Conservation (phyloP, 2,888 invertebrate species). For the Tineola bisselliella region DNA sequence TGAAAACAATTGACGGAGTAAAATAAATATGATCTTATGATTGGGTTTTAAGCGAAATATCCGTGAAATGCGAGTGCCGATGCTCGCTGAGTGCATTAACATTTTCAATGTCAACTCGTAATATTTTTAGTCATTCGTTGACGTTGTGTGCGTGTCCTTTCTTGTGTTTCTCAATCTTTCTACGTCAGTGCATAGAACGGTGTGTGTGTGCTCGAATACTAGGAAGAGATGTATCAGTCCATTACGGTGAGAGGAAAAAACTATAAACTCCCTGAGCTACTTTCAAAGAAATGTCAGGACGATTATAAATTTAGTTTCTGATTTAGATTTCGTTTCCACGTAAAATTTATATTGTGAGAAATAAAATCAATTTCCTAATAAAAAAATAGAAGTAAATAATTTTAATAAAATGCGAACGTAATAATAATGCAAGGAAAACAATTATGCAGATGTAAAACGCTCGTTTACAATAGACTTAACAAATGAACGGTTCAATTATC, state of each 20-base stretch:
- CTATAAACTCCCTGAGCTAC: not conserved
- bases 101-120: constrained; percentile 65
- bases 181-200: constrained; percentile 18
- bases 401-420: not conserved
- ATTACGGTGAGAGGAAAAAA: constrained; percentile 3
- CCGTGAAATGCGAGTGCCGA: constrained; percentile 48
- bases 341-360: not conserved
- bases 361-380: not conserved
- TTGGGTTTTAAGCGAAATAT: constrained; percentile 30
- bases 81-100: constrained; percentile 57
- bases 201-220: constrained; percentile 19
- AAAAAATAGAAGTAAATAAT: not conserved
- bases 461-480: constrained; percentile 36
- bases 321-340: not conserved
- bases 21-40: constrained; percentile 21
- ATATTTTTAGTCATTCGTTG: constrained; percentile 59
- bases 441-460: constrained; percentile 36
- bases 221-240: constrained; percentile 3
- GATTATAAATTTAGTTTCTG: not conserved
- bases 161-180: constrained; percentile 24
- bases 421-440: constrained; percentile 30
- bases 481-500: constrained; percentile 40
- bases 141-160: constrained; percentile 50
- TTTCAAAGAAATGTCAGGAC: constrained; percentile 1
- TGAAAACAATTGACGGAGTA: constrained; percentile 25